These are phyloP conservation scores for Hipposideros armiger DNA, from an alignment of 2,113 vertebrate species.

Conservation along the genomic window DNA sequence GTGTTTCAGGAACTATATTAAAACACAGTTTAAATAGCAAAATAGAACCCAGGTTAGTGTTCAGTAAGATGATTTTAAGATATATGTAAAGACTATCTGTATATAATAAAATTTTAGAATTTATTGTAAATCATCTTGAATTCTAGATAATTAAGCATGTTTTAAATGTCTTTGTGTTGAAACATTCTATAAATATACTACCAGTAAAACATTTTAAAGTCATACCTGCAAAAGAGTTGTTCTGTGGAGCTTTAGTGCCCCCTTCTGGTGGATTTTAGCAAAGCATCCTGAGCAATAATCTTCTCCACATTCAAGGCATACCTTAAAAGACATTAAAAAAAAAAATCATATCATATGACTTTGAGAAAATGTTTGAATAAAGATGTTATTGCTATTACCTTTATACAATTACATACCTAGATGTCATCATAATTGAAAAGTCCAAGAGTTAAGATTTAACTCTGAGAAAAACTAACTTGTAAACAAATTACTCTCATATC, in stretches of 20 bases:
- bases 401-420: neutral
- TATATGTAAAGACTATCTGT: neutral
- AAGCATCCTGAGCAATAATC: slow-evolving; percentile 92
- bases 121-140: slow-evolving; percentile 51
- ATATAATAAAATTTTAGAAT: slow-evolving; percentile 57
- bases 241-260: slow-evolving; percentile 93
- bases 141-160: slow-evolving; percentile 52
- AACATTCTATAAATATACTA: slow-evolving; percentile 45
- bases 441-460: neutral
- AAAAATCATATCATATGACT: neutral
- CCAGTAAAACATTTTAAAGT: neutral
- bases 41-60: slow-evolving; percentile 14
- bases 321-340: slow-evolving; percentile 80
- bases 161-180: slow-evolving; percentile 56
- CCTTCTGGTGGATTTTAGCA: slow-evolving; percentile 93
- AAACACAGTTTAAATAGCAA: slow-evolving; percentile 62
- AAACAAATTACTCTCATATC: neutral
- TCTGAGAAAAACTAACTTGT: neutral
- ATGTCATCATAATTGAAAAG: neutral
- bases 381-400: neutral
- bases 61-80: slow-evolving; percentile 63
- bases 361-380: neutral
- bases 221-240: slow-evolving; percentile 90
- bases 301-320: slow-evolving; percentile 92
- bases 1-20: slow-evolving; percentile 34